Conservation (phyloP, 2,888 invertebrate genomes). For the Troglohyphantes excavatus region DNA sequence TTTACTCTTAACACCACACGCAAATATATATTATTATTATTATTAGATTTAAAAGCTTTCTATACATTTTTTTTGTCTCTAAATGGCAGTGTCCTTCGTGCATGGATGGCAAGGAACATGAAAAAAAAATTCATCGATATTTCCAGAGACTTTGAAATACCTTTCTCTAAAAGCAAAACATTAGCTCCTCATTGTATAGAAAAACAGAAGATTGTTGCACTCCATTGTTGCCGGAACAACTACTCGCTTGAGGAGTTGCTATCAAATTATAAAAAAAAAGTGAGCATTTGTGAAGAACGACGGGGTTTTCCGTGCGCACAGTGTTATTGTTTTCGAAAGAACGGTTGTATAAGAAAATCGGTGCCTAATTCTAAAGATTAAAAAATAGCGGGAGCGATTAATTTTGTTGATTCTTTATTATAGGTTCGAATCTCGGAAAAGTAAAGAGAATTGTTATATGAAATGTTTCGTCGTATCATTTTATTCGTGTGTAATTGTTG, state of each 20-base stretch:
- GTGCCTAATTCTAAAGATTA: too few relatives aligned
- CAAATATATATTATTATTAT: too few relatives aligned
- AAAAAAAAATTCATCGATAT: constrained; percentile 28
- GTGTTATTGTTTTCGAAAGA: not conserved
- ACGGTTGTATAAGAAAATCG: too few relatives aligned
- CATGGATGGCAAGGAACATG: constrained; percentile 23
- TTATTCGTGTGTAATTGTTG: too few relatives aligned
- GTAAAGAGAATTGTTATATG: too few relatives aligned
- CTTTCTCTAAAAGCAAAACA: constrained; percentile 5
- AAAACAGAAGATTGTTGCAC: not conserved
- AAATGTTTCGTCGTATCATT: too few relatives aligned
- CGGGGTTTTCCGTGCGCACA: not conserved
- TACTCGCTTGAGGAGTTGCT: not conserved
- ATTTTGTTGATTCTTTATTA: too few relatives aligned
- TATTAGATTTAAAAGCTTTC: not conserved
- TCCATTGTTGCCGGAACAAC: not conserved
- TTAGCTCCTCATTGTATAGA: constrained; percentile 24
- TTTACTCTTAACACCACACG: too few relatives aligned
- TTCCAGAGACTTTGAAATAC: constrained; percentile 27
- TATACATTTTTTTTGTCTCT: not conserved
- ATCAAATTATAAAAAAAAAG: not conserved
- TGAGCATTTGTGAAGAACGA: not conserved
- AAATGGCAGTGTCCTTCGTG: constrained; percentile 43
- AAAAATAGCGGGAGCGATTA: too few relatives aligned
- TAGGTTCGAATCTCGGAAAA: too few relatives aligned